These are phyloP conservation scores for Lathamus discolor DNA, from an alignment of 2,113 vertebrate species.

Conservation along the genomic window DNA sequence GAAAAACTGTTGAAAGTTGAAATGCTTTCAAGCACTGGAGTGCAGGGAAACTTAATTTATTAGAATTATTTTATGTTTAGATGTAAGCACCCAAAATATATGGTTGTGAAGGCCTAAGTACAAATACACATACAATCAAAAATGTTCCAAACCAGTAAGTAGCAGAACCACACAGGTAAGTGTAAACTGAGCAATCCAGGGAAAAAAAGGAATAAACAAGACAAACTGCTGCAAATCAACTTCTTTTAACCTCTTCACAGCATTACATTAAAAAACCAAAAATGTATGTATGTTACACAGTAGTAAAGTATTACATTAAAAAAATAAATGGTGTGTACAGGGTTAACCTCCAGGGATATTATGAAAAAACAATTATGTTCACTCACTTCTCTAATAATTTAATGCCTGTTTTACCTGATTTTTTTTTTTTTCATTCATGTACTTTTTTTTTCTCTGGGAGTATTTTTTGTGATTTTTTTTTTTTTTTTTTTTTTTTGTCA, in stretches of 20 bases:
- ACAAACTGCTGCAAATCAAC: not conserved
- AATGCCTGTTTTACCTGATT: not conserved
- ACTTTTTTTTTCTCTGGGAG: not conserved
- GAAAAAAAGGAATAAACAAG: not conserved
- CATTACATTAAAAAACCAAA: not conserved
- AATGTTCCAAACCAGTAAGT: not conserved
- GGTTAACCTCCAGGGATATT: not conserved
- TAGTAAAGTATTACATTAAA: not conserved
- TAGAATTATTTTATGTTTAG: not conserved
- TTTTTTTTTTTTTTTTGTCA: not conserved
- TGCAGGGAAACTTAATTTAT: not conserved
- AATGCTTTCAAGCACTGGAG: not conserved
- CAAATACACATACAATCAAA: not conserved
- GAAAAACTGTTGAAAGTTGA: not conserved
- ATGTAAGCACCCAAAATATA: not conserved
- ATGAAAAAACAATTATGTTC: not conserved
- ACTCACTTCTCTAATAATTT: not conserved
- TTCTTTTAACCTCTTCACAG: not conserved
- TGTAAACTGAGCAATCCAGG: not conserved
- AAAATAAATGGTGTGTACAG: not conserved
- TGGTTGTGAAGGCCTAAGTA: not conserved
- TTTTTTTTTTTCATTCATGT: not conserved
- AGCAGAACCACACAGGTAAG: not conserved
- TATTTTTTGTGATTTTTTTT: not conserved
- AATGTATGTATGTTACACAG: not conserved